Evolutionary conservation across 2,888 invertebrate genomes (phyloP), one percentile per base, ranked within the genome.

Genomic region (Ceratothoa steindachneri): DNA sequence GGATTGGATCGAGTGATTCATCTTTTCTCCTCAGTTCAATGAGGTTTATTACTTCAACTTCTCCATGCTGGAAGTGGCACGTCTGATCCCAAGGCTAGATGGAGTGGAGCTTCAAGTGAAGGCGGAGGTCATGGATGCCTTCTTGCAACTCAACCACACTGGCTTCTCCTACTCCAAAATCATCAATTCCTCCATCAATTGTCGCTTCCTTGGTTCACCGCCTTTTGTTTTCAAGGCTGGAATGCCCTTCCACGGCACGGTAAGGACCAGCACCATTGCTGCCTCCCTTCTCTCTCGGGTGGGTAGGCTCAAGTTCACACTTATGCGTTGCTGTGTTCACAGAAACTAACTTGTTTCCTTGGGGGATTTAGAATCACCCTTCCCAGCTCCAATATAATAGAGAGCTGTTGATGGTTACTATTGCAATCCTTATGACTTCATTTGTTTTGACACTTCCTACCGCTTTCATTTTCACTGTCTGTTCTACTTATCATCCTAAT

Each of bases 211-310:
- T 1, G 97, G 97, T 0, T 94, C 93, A 31, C 89, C 91, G 0
- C 93, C 97, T 5, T 94, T 97, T 85, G 91, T 97, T 19, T 97
- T 97, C 85, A 97, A 97, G 84, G 97, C 97, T 0, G 88, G 93
- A 7, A 95, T 97, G 92, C 93, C 95, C 0, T 91, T 95, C 82
- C 90, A 90, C 78, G 88, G 90, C 67, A 93, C 93, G 84, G 92
- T 92, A 85, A 88, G 90, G 86, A 67, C 69, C 7, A 76, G n/a
- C n/a, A n/a, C n/a, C n/a, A n/a, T n/a, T n/a, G n/a, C 72, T 68
- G 70, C 2, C n/a, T 22, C n/a, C n/a, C n/a, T n/a, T n/a, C n/a
- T n/a, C n/a, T n/a, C n/a, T n/a, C n/a, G n/a, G n/a, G n/a, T n/a
- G n/a, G n/a, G n/a, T n/a, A n/a, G n/a, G n/a, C n/a, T n/a, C n/a